These are phyloP conservation scores for Chorisops tibialis DNA, from an alignment of 2,888 invertebrate species.

Conservation along the genomic window DNA sequence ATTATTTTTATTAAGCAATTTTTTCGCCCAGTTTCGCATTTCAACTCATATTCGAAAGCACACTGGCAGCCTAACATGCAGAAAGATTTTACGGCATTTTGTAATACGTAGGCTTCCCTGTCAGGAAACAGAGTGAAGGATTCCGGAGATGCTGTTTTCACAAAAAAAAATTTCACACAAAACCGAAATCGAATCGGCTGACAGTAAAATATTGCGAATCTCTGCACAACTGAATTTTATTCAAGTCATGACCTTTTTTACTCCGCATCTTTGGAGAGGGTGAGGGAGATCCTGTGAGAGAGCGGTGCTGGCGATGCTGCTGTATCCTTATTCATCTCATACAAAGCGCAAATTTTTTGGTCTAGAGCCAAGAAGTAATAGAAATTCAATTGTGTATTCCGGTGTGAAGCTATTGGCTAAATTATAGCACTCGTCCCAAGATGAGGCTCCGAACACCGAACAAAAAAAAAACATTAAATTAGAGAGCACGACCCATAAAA, in stretches of 20 bases:
- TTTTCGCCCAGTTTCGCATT: not conserved
- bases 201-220: conserved; percentile 28
- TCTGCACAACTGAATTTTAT: conserved; percentile 25
- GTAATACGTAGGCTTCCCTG: not conserved
- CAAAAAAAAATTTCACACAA: not conserved
- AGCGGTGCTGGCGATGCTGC: not conserved
- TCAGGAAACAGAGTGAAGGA: too few species aligned
- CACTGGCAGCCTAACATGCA: not conserved
- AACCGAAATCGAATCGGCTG: not conserved
- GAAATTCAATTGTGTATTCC: conserved; percentile 21
- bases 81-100: not conserved
- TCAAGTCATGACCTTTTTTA: conserved; percentile 24
- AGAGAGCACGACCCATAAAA: too few species aligned
- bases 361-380: conserved; percentile 19
- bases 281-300: not conserved
- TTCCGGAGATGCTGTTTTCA: not conserved
- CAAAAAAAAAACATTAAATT: too few species aligned
- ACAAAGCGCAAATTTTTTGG: conserved; percentile 10
- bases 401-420: not conserved
- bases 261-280: not conserved
- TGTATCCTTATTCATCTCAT: too few species aligned
- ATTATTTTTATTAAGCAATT: too few species aligned
- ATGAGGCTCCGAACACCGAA: too few species aligned
- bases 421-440: not conserved
- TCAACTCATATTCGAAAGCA: not conserved